phyloP scores from a whole-genome alignment of 2,113 vertebrate genomes.

The Scomber colias region DNA sequence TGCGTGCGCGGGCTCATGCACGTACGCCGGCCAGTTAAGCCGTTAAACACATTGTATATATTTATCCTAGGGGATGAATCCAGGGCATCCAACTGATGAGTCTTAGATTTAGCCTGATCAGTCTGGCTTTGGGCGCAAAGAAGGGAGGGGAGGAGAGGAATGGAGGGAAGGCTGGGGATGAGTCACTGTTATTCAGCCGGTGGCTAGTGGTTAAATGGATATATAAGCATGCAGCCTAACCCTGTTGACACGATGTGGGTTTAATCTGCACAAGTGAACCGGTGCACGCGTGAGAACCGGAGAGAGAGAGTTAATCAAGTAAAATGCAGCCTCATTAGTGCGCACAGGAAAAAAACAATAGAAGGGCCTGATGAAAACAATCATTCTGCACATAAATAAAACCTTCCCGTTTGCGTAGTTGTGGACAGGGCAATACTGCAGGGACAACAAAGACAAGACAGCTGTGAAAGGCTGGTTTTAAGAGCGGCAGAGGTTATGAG shows the following conservation, averaged over 20 bases:
- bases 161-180: slow-evolving; percentile 54
- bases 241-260: slow-evolving; percentile 68
- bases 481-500: slow-evolving; percentile 33
- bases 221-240: slow-evolving; percentile 69
- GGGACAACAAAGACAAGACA: slow-evolving; percentile 10
- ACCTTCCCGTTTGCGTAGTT: slow-evolving; percentile 17
- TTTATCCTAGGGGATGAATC: slow-evolving; percentile 76
- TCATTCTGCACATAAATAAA: slow-evolving; percentile 5
- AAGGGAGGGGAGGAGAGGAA: slow-evolving; percentile 1
- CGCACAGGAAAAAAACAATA: slow-evolving; percentile 2
- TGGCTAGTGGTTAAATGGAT: slow-evolving; percentile 72
- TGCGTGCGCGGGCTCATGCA: slow-evolving; percentile 22
- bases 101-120: slow-evolving; percentile 76
- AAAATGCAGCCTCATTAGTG: slow-evolving; percentile 61
- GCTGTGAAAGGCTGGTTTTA: neutral
- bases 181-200: slow-evolving; percentile 74
- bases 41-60: slow-evolving; percentile 78
- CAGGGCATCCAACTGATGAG: slow-evolving; percentile 76
- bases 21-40: slow-evolving; percentile 53
- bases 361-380: slow-evolving; percentile 37
- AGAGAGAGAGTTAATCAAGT: slow-evolving; percentile 57
- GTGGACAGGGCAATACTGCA: slow-evolving; percentile 1
- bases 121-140: slow-evolving; percentile 59
- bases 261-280: slow-evolving; percentile 70
- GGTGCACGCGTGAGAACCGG: slow-evolving; percentile 46